Percentiles rank a stretch among this genome's conserved stretches.
phyloP scores from a whole-genome alignment of 2,113 vertebrate species.

The Theropithecus gelada region DNA sequence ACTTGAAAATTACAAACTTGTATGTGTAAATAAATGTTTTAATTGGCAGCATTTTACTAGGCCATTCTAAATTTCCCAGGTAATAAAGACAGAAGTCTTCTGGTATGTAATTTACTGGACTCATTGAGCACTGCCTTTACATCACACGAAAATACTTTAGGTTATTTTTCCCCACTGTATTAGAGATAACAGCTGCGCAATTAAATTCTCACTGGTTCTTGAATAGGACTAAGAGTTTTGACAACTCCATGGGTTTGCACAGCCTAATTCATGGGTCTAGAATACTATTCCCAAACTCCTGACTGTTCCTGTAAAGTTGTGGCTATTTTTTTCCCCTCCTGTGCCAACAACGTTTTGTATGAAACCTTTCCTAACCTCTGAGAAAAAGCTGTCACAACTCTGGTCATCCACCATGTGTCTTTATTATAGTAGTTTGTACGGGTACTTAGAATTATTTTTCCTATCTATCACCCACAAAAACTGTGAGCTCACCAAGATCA shows the following conservation, averaged over 20 bases:
- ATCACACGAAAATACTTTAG: neutral
- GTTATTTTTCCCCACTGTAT: neutral
- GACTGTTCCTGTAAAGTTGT: neutral
- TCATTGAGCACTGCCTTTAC: neutral
- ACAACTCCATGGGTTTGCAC: neutral
- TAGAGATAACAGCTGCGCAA: neutral
- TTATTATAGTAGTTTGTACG: neutral
- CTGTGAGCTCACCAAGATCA: neutral
- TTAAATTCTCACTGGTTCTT: neutral
- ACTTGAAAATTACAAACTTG: slow-evolving; percentile 45
- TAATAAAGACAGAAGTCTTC: neutral
- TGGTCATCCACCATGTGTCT: neutral
- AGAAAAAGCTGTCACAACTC: neutral
- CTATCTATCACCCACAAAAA: neutral
- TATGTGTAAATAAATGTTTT: slow-evolving; percentile 35
- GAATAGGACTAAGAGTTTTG: neutral
- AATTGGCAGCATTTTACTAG: neutral
- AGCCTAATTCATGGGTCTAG: neutral
- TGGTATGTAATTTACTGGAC: neutral
- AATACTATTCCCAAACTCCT: neutral
- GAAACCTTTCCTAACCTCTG: neutral
- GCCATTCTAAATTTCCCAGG: neutral
- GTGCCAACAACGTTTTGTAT: neutral
- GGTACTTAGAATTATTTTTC: neutral
- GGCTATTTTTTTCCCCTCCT: neutral